phyloP scores from a whole-genome alignment of 1,140 invertebrate species.

The Eupeodes corollae region DNA sequence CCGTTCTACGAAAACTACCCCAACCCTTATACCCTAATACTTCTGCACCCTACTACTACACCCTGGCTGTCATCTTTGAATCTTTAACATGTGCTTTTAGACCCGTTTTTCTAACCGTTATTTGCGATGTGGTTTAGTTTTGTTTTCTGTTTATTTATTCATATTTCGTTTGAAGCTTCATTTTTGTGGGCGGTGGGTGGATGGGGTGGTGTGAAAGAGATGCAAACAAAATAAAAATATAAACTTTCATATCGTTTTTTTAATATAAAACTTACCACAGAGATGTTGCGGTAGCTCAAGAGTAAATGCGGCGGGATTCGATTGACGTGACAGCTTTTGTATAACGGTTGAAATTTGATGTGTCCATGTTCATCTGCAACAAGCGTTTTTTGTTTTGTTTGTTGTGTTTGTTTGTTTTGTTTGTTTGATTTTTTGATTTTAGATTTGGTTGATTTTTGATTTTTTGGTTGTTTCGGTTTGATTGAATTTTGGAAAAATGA shows the following conservation, averaged over 20 bases:
- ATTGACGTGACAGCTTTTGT: slow-evolving; percentile 47
- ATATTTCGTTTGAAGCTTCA: slow-evolving; percentile 10
- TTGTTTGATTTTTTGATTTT: slow-evolving; percentile 19
- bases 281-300: slow-evolving; percentile 45
- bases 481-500: slow-evolving; percentile 6
- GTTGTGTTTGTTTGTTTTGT: slow-evolving; percentile 21
- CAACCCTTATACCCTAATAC: too few species aligned
- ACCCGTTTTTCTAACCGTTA: neutral
- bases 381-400: slow-evolving; percentile 3
- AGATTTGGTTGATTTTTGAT: slow-evolving; percentile 15
- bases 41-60: too few species aligned
- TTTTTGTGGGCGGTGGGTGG: slow-evolving; percentile 2
- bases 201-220: too few species aligned
- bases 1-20: too few species aligned
- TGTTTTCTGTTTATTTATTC: slow-evolving; percentile 10
- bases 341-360: slow-evolving; percentile 45
- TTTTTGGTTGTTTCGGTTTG: slow-evolving; percentile 13
- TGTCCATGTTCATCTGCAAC: slow-evolving; percentile 31
- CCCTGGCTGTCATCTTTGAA: too few species aligned
- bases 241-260: neutral
- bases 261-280: slow-evolving; percentile 34
- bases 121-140: neutral
- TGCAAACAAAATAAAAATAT: neutral
- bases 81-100: slow-evolving; percentile 1
- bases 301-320: slow-evolving; percentile 43